Evolutionary conservation across 2,797 vertebrate species (phyloP).

Genomic region (Lacerta viridis): DNA sequence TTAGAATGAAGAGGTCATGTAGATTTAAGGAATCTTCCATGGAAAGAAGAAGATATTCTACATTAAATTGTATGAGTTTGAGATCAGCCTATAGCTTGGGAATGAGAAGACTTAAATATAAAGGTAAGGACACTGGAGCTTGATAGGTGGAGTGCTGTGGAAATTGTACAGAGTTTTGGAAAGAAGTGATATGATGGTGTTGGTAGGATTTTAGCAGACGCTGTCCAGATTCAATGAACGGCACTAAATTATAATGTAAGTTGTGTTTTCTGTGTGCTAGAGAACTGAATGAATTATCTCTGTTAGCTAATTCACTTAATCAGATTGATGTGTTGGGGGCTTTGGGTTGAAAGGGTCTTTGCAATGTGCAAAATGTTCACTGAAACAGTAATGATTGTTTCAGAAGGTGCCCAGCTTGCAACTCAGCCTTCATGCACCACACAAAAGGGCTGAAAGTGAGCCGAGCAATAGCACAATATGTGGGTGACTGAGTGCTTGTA

Average conservation of each 20-base stretch:
- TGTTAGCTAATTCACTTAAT: not conserved
- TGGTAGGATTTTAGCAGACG: not conserved
- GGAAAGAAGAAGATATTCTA: not conserved
- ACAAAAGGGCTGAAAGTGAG: not conserved
- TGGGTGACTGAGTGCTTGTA: not conserved
- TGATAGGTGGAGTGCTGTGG: not conserved
- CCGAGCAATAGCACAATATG: not conserved
- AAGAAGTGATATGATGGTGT: not conserved
- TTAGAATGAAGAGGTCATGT: not conserved
- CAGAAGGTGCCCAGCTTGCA: not conserved
- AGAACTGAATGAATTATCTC: not conserved
- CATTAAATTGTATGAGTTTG: not conserved
- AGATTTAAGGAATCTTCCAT: not conserved
- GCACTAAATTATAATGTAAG: not conserved
- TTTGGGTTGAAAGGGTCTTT: not conserved
- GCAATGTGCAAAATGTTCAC: not conserved
- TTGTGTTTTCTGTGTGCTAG: not conserved
- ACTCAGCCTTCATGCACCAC: not conserved
- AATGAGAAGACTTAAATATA: not conserved
- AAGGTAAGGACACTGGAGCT: not conserved
- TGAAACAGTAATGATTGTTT: not conserved
- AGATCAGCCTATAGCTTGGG: not conserved
- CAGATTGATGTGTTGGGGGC: not conserved
- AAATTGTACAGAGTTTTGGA: not conserved
- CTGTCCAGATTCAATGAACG: not conserved